Evolutionary conservation across 2,797 vertebrate genomes (phyloP).

Genomic region (Melanotaenia parkinsoni): DNA sequence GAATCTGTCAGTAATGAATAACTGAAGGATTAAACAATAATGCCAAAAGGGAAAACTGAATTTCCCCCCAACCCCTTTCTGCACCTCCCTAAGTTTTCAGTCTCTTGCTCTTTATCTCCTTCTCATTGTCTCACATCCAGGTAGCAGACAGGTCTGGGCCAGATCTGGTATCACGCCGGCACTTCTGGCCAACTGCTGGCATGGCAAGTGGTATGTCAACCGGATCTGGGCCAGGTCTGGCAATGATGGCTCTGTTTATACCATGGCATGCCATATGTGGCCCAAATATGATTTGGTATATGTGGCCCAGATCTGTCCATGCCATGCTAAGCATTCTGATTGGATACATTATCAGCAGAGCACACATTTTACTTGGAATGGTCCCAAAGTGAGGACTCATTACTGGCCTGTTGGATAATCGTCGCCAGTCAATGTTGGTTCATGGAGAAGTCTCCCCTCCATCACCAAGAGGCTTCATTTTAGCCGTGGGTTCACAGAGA

Average conservation of each 20-base stretch:
- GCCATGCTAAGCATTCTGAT: slow-evolving; percentile 57
- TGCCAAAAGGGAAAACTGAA: slow-evolving; percentile 34
- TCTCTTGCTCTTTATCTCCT: slow-evolving; percentile 50
- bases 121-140: slow-evolving; percentile 46
- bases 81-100: slow-evolving; percentile 39
- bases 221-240: too few species aligned
- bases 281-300: too few species aligned
- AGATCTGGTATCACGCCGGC: too few species aligned
- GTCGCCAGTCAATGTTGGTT: slow-evolving; percentile 55
- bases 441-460: slow-evolving; percentile 40
- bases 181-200: too few species aligned
- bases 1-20: slow-evolving; percentile 35
- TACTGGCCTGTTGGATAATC: slow-evolving; percentile 65
- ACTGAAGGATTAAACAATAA: slow-evolving; percentile 34
- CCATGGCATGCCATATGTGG: too few species aligned
- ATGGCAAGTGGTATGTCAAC: too few species aligned
- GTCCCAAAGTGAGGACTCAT: slow-evolving; percentile 69
- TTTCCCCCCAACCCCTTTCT: slow-evolving; percentile 41
- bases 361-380: slow-evolving; percentile 78
- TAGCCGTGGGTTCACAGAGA: slow-evolving; percentile 23
- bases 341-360: slow-evolving; percentile 73
- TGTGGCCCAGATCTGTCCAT: too few species aligned
- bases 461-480: slow-evolving; percentile 29
- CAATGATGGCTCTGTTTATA: too few species aligned
- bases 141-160: too few species aligned